These are phyloP conservation scores for Mystacornis crossleyi DNA, from an alignment of 2,113 vertebrate genomes.

Conservation along the genomic window DNA sequence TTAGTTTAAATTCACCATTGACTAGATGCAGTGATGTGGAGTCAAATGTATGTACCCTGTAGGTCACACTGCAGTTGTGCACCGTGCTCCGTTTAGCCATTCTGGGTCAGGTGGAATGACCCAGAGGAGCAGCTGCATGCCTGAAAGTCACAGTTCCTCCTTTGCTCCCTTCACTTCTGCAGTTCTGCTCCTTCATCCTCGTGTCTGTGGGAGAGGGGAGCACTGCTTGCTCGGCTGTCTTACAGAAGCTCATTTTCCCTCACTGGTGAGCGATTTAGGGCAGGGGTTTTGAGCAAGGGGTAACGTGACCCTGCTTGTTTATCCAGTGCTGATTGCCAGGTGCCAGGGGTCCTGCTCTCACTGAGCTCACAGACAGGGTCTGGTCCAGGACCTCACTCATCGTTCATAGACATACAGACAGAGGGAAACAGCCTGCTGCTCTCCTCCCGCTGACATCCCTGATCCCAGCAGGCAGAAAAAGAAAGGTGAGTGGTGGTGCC, in stretches of 20 bases:
- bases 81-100: background rate
- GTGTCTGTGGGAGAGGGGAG: background rate
- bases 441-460: background rate
- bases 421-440: background rate
- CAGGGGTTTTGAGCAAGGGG: background rate
- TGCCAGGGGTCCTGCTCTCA: background rate
- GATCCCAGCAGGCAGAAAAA: background rate
- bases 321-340: background rate
- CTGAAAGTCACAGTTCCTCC: background rate
- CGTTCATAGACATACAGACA: fast-evolving
- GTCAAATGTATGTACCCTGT: background rate
- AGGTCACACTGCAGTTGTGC: background rate
- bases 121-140: background rate
- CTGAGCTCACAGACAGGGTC: background rate
- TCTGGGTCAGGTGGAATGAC: background rate
- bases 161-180: background rate
- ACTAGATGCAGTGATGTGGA: background rate
- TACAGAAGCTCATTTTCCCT: background rate
- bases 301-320: background rate
- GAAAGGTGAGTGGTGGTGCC: background rate
- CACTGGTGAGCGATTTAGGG: background rate
- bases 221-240: background rate
- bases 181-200: background rate
- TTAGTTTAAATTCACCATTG: background rate
- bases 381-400: background rate